Evolutionary conservation across 2,113 vertebrate genomes (phyloP).

Genomic region (Vicugna pacos): DNA sequence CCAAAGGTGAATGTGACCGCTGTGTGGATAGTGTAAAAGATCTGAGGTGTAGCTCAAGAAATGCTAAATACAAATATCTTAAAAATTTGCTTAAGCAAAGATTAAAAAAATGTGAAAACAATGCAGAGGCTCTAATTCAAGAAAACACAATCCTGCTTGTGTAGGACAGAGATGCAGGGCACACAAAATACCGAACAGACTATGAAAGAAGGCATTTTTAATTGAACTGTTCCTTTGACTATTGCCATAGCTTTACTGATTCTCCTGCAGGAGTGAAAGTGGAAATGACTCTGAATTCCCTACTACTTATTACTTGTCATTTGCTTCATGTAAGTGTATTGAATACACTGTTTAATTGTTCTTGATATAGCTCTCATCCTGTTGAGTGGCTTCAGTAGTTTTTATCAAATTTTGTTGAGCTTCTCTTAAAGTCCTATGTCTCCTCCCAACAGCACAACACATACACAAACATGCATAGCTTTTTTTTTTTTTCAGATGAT

Average conservation of each 20-base stretch:
- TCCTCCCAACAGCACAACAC: neutral
- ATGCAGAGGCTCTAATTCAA: neutral
- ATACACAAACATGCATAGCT: neutral
- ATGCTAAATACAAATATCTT: neutral
- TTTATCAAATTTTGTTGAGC: neutral
- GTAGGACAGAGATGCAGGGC: neutral
- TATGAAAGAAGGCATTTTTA: neutral
- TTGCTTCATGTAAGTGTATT: constrained; percentile 1
- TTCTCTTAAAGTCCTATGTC: neutral
- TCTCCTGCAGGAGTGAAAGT: neutral
- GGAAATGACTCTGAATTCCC: neutral
- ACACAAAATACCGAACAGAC: neutral
- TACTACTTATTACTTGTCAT: neutral
- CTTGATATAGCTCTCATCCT: neutral
- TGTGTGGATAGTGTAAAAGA: neutral
- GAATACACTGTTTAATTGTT: neutral
- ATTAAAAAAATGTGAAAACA: neutral
- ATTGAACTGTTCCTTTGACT: neutral
- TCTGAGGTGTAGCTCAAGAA: neutral
- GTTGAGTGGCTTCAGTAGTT: neutral
- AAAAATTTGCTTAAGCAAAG: neutral
- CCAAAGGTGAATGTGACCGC: neutral
- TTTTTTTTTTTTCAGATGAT: neutral
- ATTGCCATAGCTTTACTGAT: neutral
- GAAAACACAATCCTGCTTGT: neutral